These are phyloP conservation scores for Andricus grossulariae DNA, from an alignment of 1,140 invertebrate species.

Conservation along the genomic window DNA sequence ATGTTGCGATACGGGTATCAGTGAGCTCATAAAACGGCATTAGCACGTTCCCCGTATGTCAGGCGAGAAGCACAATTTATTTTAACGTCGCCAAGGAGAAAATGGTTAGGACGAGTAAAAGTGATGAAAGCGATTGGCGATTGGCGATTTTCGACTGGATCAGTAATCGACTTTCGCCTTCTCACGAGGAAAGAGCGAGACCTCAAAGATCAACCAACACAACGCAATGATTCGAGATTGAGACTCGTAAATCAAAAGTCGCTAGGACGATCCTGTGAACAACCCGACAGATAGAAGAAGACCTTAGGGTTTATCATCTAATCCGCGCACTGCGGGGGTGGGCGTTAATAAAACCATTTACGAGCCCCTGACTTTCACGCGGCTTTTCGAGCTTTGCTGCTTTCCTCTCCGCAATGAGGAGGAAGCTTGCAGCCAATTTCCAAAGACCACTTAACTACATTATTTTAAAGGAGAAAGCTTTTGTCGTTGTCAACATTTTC, in stretches of 20 bases:
- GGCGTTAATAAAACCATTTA: conserved; percentile 62
- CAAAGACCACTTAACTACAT: no score
- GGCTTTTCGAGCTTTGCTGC: no score
- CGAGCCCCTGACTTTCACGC: conserved; percentile 41
- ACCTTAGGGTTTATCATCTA: conserved; percentile 54
- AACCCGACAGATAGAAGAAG: conserved; percentile 43
- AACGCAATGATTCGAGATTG: conserved; percentile 45
- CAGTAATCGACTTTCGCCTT: conserved; percentile 38
- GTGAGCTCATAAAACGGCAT: conserved; percentile 69
- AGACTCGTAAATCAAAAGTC: conserved; percentile 50
- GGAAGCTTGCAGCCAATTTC: no score
- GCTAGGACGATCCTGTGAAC: conserved; percentile 39
- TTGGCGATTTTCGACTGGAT: conserved; percentile 43
- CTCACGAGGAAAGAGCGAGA: neutral
- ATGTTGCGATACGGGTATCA: conserved; percentile 70
- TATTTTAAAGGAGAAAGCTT: no score
- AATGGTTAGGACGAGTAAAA: conserved; percentile 41
- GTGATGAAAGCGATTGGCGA: conserved; percentile 33
- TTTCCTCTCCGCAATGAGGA: no score
- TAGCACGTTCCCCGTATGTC: conserved; percentile 70
- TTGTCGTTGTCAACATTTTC: no score
- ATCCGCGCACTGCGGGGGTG: conserved; percentile 47
- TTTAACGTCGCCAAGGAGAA: conserved; percentile 51
- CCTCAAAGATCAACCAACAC: conserved; percentile 44
- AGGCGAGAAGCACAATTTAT: conserved; percentile 58